Conservation (phyloP, 1,140 invertebrate genomes). For the Leptonema lineaticorne region DNA sequence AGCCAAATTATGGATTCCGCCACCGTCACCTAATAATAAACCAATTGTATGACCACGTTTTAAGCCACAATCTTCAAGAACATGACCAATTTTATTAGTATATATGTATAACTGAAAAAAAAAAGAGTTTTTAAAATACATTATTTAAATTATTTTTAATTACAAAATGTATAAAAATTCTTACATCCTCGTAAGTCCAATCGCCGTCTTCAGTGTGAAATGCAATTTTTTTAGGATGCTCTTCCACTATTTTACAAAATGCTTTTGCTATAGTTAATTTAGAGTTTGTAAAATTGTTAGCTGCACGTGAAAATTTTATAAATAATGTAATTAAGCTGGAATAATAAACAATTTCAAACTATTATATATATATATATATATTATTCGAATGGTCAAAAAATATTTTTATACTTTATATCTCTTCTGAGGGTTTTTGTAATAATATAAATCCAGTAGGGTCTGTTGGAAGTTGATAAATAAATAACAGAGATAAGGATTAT, state of each 20-base stretch:
- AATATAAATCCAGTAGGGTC: slow-evolving; percentile 38
- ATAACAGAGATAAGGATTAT: not conserved
- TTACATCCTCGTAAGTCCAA: slow-evolving; percentile 71
- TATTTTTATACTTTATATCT: slow-evolving; percentile 25
- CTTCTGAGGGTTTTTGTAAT: slow-evolving; percentile 22
- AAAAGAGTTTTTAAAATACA: no score
- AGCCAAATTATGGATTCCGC: slow-evolving; percentile 71
- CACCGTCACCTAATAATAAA: slow-evolving; percentile 75
- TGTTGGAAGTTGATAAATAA: slow-evolving; percentile 23
- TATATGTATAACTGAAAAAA: slow-evolving; percentile 67
- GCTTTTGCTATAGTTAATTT: slow-evolving; percentile 60
- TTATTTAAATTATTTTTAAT: no score
- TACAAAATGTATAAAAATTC: no score
- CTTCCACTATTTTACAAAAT: slow-evolving; percentile 59
- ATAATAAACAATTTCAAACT: no score
- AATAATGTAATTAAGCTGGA: not conserved
- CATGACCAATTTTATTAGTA: slow-evolving; percentile 73
- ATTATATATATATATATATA: no score
- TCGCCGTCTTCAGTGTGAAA: slow-evolving; percentile 71
- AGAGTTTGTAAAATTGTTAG: slow-evolving; percentile 30
- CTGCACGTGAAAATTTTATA: not conserved
- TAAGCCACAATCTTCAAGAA: slow-evolving; percentile 63
- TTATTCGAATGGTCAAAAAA: no score
- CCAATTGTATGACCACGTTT: slow-evolving; percentile 79
- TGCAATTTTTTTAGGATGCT: slow-evolving; percentile 66